Conservation (phyloP, 2,113 vertebrate genomes). For the Megalops atlanticus region DNA sequence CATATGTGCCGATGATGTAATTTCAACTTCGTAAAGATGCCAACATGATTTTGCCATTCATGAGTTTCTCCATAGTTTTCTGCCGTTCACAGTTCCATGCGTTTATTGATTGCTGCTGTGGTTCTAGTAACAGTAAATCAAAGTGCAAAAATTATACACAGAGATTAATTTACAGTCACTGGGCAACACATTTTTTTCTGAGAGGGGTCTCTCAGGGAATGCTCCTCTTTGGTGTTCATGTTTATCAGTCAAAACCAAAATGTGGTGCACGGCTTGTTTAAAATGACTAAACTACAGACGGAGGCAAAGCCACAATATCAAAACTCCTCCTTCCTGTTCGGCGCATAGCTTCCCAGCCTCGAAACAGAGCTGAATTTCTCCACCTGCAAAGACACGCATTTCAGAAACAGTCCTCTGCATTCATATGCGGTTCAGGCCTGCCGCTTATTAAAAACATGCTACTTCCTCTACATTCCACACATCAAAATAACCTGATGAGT, state of each 20-base stretch:
- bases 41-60: too few relatives aligned
- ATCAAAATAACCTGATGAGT: not conserved
- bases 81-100: too few relatives aligned
- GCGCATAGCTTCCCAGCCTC: not conserved
- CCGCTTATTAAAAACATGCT: not conserved
- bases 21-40: too few relatives aligned
- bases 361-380: not conserved
- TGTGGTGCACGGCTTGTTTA: not conserved
- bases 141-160: not conserved
- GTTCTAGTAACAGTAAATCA: too few relatives aligned
- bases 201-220: not conserved
- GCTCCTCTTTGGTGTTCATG: not conserved
- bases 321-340: not conserved
- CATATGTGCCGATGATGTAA: too few relatives aligned
- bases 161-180: not conserved
- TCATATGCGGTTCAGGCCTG: not conserved
- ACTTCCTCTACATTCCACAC: not conserved
- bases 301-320: not conserved
- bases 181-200: too few relatives aligned
- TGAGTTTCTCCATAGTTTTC: too few relatives aligned
- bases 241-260: not conserved
- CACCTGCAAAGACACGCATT: not conserved
- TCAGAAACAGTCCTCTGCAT: not conserved
- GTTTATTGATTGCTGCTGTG: too few relatives aligned
- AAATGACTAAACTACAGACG: not conserved